Base-by-base conservation (phyloP, 2,888 invertebrate species). In the Pseudococcus jackbeardsleyi region DNA sequence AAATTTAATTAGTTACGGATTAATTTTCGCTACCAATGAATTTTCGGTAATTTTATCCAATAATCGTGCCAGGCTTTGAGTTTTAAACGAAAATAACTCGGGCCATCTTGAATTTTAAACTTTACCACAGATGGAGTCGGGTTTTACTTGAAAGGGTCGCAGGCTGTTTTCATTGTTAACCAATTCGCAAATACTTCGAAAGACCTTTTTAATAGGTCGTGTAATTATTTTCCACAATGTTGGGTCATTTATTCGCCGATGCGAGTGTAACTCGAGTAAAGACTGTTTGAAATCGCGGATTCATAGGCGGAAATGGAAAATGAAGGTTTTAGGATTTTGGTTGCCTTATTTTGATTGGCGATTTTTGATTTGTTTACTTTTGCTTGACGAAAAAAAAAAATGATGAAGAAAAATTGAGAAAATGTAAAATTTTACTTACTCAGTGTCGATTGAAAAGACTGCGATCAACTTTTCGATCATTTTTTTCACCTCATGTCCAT, bases 41-140 rank as follows among this genome's bases (percentile, higher is more conserved):
- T 72, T 72, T 72, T 33, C 72, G 72, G 72, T 72, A 72, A 72
- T 72, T 72, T 72, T 72, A 72, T 72, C 72, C 72, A 72, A 72
- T 72, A 72, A 72, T 72, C 72, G 33, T 72, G 33, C 33, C 33
- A 8, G 33, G 26, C 68, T 33, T 72, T 33, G 33, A 33, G 72
- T 72, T 72, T 72, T 33, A 72, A 72, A 33, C 72, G 72, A 72
- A 72, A 64, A 64, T 64, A 64, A 33, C 72, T 72, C 72, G 39
- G 33, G 39, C 72, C 72, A 72, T 72, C 33, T 39, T 72, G 72
- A 72, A 72, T 72, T 72, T 72, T 72, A 33, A 33, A 72, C 72
- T 72, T 64, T 15, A 33, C 72, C 72, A 72, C 72, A 72, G 72
- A 72, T 72, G 72, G 33, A 72, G 72, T 72, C 33, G 17, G 72